Conservation (phyloP, 2,888 invertebrate genomes). For the Netelia melanura region DNA sequence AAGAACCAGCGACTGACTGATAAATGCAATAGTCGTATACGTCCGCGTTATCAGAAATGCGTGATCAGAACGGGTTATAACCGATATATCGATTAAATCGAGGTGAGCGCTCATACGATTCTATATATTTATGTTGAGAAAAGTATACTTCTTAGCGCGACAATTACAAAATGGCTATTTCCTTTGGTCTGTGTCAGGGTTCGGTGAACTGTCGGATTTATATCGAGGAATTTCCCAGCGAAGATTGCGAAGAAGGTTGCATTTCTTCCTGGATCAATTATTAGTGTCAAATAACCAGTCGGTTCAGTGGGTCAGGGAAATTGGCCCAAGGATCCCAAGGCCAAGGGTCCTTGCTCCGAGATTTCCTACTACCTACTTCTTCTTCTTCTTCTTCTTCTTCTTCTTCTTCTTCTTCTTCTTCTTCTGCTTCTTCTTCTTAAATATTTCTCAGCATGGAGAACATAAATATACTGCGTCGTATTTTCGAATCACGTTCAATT, state of each 20-base stretch:
- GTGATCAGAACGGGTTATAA: background rate
- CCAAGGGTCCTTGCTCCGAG: background rate
- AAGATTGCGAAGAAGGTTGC: background rate
- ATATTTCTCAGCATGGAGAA: background rate
- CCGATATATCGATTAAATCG: constrained; percentile 38
- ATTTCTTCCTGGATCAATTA: constrained; percentile 3
- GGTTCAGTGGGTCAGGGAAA: constrained; percentile 44
- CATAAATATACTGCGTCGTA: background rate
- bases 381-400: background rate
- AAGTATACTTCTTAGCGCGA: background rate
- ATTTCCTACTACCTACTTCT: background rate
- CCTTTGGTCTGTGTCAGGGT: constrained; percentile 1
- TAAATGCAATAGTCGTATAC: background rate
- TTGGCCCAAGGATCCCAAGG: constrained; percentile 17
- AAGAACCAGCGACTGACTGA: background rate
- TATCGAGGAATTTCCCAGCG: background rate
- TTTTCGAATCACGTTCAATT: constrained; percentile 15
- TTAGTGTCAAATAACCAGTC: constrained; percentile 19
- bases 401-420: background rate
- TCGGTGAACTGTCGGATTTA: constrained; percentile 12
- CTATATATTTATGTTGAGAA: constrained; percentile 1
- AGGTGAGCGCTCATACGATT: background rate
- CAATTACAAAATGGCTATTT: background rate
- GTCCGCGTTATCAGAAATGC: background rate
- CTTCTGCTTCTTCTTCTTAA: background rate